Percentiles rank a stretch among this genome's conserved stretches.
Conservation (phyloP, 2,888 invertebrate genomes). For the Drosophila neotestacea region DNA sequence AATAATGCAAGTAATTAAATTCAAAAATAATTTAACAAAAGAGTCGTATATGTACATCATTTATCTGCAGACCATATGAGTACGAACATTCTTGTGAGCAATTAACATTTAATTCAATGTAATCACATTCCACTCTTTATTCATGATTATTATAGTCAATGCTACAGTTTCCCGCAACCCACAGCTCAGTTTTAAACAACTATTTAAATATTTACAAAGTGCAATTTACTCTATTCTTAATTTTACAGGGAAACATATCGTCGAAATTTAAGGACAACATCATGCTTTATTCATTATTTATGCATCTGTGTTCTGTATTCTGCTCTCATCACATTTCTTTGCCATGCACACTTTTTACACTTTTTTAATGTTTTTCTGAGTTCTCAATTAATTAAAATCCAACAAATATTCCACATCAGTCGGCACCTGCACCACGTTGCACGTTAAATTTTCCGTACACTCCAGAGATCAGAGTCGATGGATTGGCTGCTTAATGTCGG, state of each 20-base stretch:
- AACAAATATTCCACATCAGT: slow-evolving; percentile 49
- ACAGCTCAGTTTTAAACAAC: not conserved
- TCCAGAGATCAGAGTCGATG: slow-evolving; percentile 9
- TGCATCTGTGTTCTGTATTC: not conserved
- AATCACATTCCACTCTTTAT: too few species aligned
- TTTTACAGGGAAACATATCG: slow-evolving; percentile 11
- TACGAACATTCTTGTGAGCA: too few species aligned
- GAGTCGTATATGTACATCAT: not conserved
- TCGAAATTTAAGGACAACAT: not conserved
- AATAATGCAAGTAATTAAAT: not conserved
- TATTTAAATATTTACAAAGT: not conserved
- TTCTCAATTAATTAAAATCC: slow-evolving; percentile 73
- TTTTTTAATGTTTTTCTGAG: slow-evolving; percentile 56
- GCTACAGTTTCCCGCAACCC: not conserved
- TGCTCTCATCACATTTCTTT: not conserved
- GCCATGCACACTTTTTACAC: not conserved
- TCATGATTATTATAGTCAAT: not conserved
- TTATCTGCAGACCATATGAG: too few species aligned
- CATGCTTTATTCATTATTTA: not conserved
- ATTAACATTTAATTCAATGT: too few species aligned
- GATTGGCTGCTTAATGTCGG: not conserved
- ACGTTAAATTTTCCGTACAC: not conserved
- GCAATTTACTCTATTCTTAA: not conserved
- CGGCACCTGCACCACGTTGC: slow-evolving; percentile 8
- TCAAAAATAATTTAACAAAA: not conserved